Evolutionary conservation across 2,113 vertebrate species (phyloP).

Genomic region (human): GRCh38 chr19:48483501-48484000

Average conservation of each 20-base stretch:
- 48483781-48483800: neutral
- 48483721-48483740: neutral
- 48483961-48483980: neutral
- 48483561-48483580: neutral
- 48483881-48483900: neutral
- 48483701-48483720: neutral
- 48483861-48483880: neutral
- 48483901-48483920: neutral
- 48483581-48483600: neutral
- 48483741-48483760: neutral
- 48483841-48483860: neutral
- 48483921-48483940: neutral
- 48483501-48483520: neutral
- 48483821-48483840: no score
- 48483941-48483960: neutral
- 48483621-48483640: neutral
- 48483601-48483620: neutral
- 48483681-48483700: neutral
- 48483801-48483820: neutral
- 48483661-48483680: neutral
- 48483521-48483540: no score
- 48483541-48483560: neutral
- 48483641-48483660: neutral
- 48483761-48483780: neutral
- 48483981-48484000: neutral